A percentile compares a stretch with the other conserved stretches of the same genome.
phyloP scores from a whole-genome alignment of 2,113 vertebrate species.

The Toxotes chatareus region DNA sequence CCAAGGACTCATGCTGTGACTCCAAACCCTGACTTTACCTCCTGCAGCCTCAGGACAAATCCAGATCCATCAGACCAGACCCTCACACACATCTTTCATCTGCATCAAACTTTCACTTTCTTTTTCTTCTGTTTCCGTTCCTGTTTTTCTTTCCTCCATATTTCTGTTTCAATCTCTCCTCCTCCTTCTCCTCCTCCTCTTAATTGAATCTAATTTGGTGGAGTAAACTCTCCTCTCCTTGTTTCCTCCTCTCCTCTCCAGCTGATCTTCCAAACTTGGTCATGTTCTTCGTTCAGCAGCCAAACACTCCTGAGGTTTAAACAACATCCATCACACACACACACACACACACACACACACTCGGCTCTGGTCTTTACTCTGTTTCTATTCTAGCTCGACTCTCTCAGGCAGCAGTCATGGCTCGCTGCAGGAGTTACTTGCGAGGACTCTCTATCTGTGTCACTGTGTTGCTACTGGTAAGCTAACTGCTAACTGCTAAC shows the following conservation, averaged over 20 bases:
- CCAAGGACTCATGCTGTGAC: too few species aligned
- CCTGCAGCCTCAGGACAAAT: too few species aligned
- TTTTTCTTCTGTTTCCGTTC: background rate
- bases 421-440: slow-evolving; percentile 76
- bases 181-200: background rate
- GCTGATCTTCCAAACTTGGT: slow-evolving; percentile 82
- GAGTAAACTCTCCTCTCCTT: background rate
- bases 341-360: slow-evolving; percentile 20
- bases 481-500: slow-evolving; percentile 34
- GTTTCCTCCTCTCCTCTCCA: slow-evolving; percentile 5
- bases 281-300: slow-evolving; percentile 77
- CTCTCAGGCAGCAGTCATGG: slow-evolving; percentile 72
- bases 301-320: slow-evolving; percentile 75
- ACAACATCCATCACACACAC: slow-evolving; percentile 66
- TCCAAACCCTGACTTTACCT: too few species aligned
- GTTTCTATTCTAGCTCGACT: slow-evolving; percentile 56
- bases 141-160: background rate
- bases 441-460: slow-evolving; percentile 77
- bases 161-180: background rate
- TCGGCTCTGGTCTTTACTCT: slow-evolving; percentile 48
- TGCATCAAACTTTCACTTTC: slow-evolving; percentile 30
- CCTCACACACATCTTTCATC: background rate
- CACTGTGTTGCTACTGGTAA: slow-evolving; percentile 80
- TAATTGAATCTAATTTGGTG: too few species aligned
- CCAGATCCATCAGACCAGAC: too few species aligned